A percentile compares a stretch with the other conserved stretches of the same genome.
phyloP scores from a whole-genome alignment of 2,113 vertebrate genomes.

The human region DNA sequence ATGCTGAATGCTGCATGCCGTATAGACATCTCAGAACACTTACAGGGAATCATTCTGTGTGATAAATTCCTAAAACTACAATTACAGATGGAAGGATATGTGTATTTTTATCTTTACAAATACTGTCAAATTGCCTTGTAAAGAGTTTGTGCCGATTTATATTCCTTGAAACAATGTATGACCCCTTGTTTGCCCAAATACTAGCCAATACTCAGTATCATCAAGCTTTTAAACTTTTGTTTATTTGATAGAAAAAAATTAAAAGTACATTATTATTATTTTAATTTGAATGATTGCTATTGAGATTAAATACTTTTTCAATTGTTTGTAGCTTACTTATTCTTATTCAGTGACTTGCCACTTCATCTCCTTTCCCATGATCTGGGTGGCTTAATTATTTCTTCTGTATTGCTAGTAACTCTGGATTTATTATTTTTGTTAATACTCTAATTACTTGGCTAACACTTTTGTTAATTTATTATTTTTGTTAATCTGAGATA shows the following conservation, averaged over 20 bases:
- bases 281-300: background rate
- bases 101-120: background rate
- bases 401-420: background rate
- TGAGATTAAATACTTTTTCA: background rate
- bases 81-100: background rate
- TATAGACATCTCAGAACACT: background rate
- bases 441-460: background rate
- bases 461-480: background rate
- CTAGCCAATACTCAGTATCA: background rate
- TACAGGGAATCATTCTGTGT: background rate
- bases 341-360: background rate
- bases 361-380: background rate
- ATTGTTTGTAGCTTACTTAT: background rate
- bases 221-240: background rate
- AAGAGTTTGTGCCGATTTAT: background rate
- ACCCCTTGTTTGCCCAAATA: slow-evolving; percentile 4
- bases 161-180: background rate
- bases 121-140: background rate
- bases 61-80: background rate
- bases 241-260: background rate
- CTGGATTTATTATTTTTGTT: background rate
- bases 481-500: background rate
- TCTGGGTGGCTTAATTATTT: background rate
- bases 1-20: background rate
- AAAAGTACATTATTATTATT: background rate